These are phyloP conservation scores for Scaptodrosophila latifasciaeformis DNA, from an alignment of 2,888 invertebrate species.

Conservation along the genomic window DNA sequence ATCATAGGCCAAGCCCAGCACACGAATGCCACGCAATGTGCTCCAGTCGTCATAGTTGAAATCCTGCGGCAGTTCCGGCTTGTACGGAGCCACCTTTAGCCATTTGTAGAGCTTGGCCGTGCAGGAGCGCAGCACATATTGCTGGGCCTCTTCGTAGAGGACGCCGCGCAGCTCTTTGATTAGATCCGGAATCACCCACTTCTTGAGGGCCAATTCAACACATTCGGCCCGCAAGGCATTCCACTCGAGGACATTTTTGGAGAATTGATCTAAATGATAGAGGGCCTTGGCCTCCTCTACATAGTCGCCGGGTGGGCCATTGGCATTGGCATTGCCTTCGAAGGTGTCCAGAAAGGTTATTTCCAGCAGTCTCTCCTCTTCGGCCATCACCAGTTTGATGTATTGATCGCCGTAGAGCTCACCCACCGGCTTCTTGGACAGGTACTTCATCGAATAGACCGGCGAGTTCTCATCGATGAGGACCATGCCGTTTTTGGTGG, in stretches of 20 bases:
- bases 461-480: constrained; percentile 97
- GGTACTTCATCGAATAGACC: constrained; percentile 90
- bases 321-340: constrained; percentile 79
- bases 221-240: constrained; percentile 91
- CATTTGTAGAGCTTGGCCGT: constrained; percentile 91
- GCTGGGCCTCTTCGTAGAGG: constrained; percentile 90
- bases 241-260: constrained; percentile 96
- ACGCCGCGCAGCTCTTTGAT: constrained; percentile 88
- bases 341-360: constrained; percentile 84
- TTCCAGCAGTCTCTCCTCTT: constrained; percentile 87
- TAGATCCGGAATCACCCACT: constrained; percentile 92
- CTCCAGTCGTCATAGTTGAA: constrained; percentile 96
- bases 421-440: constrained; percentile 93
- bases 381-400: constrained; percentile 86
- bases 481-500: constrained; percentile 93
- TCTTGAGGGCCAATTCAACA: constrained; percentile 89
- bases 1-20: constrained; percentile 91
- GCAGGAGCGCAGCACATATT: constrained; percentile 88
- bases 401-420: constrained; percentile 93
- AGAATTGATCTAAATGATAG: constrained; percentile 88
- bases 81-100: constrained; percentile 88
- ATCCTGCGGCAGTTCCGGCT: constrained; percentile 80
- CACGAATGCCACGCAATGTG: constrained; percentile 83
- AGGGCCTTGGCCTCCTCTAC: constrained; percentile 90
- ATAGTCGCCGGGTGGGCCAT: constrained; percentile 81